These are phyloP conservation scores for Cetonia aurata DNA, from an alignment of 2,888 invertebrate species.

Conservation along the genomic window DNA sequence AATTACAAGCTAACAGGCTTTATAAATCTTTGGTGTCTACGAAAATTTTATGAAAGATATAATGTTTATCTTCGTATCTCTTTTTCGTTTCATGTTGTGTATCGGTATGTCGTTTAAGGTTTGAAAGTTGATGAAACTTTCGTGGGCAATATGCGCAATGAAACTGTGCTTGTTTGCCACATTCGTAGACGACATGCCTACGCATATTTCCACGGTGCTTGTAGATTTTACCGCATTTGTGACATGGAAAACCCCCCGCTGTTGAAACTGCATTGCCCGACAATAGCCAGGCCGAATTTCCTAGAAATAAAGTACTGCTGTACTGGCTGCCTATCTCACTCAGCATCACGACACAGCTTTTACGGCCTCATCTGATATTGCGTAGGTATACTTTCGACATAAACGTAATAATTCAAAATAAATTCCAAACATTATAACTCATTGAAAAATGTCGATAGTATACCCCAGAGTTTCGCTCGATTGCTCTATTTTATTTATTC, in stretches of 20 bases:
- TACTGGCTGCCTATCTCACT: slow-evolving; percentile 52
- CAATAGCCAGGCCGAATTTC: slow-evolving; percentile 55
- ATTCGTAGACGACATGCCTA: slow-evolving; percentile 81
- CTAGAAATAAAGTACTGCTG: slow-evolving; percentile 66
- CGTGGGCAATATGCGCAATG: slow-evolving; percentile 76
- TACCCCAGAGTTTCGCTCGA: slow-evolving; percentile 28
- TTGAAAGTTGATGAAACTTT: slow-evolving; percentile 70
- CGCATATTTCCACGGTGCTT: slow-evolving; percentile 83
- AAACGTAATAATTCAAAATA: background rate
- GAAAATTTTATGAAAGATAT: slow-evolving; percentile 29
- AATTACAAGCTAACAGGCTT: background rate
- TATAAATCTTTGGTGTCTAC: slow-evolving; percentile 28
- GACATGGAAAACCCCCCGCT: slow-evolving; percentile 66
- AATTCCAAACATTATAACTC: background rate
- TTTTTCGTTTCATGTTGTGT: slow-evolving; percentile 55
- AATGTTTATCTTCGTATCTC: slow-evolving; percentile 26
- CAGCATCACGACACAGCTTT: slow-evolving; percentile 38
- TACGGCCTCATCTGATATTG: slow-evolving; percentile 45
- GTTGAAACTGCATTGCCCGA: slow-evolving; percentile 46
- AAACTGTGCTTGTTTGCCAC: slow-evolving; percentile 75
- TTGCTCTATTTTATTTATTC: background rate
- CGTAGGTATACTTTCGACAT: slow-evolving; percentile 34
- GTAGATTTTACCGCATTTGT: slow-evolving; percentile 85
- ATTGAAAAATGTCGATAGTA: slow-evolving; percentile 33
- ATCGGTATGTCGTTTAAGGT: slow-evolving; percentile 66